Evolutionary conservation across 2,888 invertebrate genomes (phyloP), one percentile per base, ranked within the genome.

Genomic region (Mesochorus sp.): DNA sequence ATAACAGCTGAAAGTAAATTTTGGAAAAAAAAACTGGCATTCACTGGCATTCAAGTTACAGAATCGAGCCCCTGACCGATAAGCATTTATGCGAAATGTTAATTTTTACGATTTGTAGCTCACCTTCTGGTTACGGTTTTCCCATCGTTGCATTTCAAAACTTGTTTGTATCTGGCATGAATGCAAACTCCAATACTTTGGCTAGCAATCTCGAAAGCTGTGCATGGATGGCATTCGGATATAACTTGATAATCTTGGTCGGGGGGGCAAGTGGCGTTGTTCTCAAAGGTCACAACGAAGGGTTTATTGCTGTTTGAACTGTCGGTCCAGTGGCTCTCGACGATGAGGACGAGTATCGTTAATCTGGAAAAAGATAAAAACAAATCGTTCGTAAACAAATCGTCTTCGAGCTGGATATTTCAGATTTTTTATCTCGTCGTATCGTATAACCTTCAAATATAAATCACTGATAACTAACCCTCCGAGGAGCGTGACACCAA

Each of bases 221-320:
- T 94, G 91, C 97, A 97, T n/a, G 96, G 96, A 91, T 96, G 95
- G 85, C 97, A 97, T 90, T 96, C 95, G 84, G 94, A 94, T 17
- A 95, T 92, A 17, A 97, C 92, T 80, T 94, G 93, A 84, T 94
- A 96, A 14, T 94, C 93, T 88, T 97, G 96, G 78, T 94, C 93
- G 61, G 94, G 91, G 93, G 95, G 95, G 88, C 97, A 97, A 6
- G 95, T 95, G 0, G 95, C 95, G 88, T 96, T 96, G 83, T 95
- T 95, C 89, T 95, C 95, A 10, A 95, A 93, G 79, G 86, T 88
- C 34, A 89, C 92, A 5, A 95, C 92, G 88, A 95, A 95, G 31
- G 94, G 94, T 83, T 94, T n/a, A n/a, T n/a, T 94, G 85, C 92
- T 94, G 84, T 92, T 93, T 80, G 92, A 91, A 84, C 92, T 92